Evolutionary conservation across 2,113 vertebrate genomes (phyloP).

Genomic region (Pseudopipra pipra): DNA sequence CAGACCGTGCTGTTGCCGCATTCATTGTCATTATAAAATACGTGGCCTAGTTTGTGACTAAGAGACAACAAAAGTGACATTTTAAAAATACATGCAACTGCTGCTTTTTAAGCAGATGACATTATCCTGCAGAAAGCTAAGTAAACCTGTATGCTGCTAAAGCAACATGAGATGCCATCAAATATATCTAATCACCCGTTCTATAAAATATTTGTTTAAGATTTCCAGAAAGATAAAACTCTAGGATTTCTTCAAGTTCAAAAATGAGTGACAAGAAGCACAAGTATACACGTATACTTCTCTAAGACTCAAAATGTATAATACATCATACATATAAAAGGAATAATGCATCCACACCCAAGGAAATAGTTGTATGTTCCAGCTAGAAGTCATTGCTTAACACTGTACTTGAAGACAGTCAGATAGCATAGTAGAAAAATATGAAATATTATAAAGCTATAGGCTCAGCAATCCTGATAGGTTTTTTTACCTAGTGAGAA

Average conservation of each 20-base stretch:
- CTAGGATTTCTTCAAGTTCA: background rate
- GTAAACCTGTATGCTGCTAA: background rate
- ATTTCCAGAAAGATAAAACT: background rate
- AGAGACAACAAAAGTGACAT: background rate
- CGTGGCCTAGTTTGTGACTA: constrained; percentile 29
- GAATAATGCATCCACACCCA: background rate
- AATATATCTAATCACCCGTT: background rate
- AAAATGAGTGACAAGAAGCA: background rate
- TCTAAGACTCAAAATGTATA: background rate
- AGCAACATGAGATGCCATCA: background rate
- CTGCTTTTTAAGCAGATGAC: background rate
- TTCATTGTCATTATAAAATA: constrained; percentile 41
- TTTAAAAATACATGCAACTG: background rate
- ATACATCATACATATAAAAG: background rate
- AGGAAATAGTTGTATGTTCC: background rate
- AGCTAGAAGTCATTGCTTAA: background rate
- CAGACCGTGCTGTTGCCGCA: background rate
- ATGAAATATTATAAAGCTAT: background rate
- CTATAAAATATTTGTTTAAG: background rate
- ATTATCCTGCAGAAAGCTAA: background rate
- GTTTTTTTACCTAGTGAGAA: background rate
- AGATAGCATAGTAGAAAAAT: background rate
- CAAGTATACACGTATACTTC: too few species aligned
- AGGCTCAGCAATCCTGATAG: background rate
- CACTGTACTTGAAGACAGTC: background rate